Evolutionary conservation across 1,140 invertebrate genomes (phyloP).

Genomic region (Protaetia brevitarsis): DNA sequence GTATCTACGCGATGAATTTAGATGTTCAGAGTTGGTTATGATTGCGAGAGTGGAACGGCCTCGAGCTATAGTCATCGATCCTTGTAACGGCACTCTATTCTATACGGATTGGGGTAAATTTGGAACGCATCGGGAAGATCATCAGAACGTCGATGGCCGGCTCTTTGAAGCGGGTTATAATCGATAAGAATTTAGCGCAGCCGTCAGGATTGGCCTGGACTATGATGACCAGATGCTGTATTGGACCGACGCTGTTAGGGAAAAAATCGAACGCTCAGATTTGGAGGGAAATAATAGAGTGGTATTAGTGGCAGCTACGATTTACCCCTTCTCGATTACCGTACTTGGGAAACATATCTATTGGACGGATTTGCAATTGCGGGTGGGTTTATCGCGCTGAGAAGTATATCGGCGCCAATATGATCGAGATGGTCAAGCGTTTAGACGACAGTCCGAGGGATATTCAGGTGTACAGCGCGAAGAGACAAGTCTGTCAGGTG

Average conservation of each 20-base stretch:
- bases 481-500: slow-evolving; percentile 74
- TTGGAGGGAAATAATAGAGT: slow-evolving; percentile 79
- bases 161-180: slow-evolving; percentile 83
- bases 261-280: slow-evolving; percentile 94
- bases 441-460: slow-evolving; percentile 88
- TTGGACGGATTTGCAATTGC: slow-evolving; percentile 93
- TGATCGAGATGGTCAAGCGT: slow-evolving; percentile 90
- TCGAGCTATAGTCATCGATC: slow-evolving; percentile 93
- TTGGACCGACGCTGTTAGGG: slow-evolving; percentile 95
- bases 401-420: slow-evolving; percentile 93
- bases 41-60: slow-evolving; percentile 90
- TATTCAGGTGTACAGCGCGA: slow-evolving; percentile 82
- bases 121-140: slow-evolving; percentile 90
- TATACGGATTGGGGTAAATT: slow-evolving; percentile 94
- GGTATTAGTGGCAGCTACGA: slow-evolving; percentile 81
- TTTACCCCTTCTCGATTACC: slow-evolving; percentile 95
- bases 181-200: slow-evolving; percentile 88
- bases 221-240: slow-evolving; percentile 94
- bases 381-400: slow-evolving; percentile 94
- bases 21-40: slow-evolving; percentile 85
- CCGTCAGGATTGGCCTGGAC: slow-evolving; percentile 96
- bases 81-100: slow-evolving; percentile 90
- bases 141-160: slow-evolving; percentile 96
- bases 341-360: slow-evolving; percentile 91
- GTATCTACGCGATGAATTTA: slow-evolving; percentile 93